These are phyloP conservation scores for Torymus auratus DNA, from an alignment of 2,888 invertebrate species.

Conservation along the genomic window DNA sequence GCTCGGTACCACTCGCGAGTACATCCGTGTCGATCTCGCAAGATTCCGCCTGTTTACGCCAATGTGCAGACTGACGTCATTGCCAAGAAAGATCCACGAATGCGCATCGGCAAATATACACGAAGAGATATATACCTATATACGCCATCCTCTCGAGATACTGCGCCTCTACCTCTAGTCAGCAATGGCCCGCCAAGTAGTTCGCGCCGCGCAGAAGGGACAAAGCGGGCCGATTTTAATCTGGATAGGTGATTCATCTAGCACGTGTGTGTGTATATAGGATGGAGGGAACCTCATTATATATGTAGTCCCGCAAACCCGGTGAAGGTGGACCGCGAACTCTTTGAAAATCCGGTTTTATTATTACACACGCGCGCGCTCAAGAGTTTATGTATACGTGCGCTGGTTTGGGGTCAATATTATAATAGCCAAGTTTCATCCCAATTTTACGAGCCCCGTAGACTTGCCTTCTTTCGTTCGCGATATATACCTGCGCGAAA, in stretches of 20 bases:
- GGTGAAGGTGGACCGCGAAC: neutral
- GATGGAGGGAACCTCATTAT: slow-evolving; percentile 6
- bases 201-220: slow-evolving; percentile 4
- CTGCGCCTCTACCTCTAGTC: slow-evolving; percentile 8
- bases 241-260: slow-evolving; percentile 12
- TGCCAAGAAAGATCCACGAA: slow-evolving; percentile 34
- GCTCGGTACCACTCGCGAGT: slow-evolving; percentile 1
- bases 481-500: neutral
- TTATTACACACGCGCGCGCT: too few relatives aligned
- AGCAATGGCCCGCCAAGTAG: too few relatives aligned
- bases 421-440: slow-evolving; percentile 27
- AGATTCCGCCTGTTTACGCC: neutral
- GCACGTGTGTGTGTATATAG: too few relatives aligned
- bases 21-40: neutral
- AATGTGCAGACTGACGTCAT: slow-evolving; percentile 29
- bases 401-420: slow-evolving; percentile 8
- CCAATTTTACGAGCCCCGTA: neutral
- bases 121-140: neutral
- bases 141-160: neutral
- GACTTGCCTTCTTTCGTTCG: neutral
- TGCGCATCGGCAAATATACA: neutral
- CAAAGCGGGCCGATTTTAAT: slow-evolving; percentile 22
- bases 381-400: neutral
- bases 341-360: neutral
- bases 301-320: neutral